Evolutionary conservation across 1,140 invertebrate species (phyloP).

Genomic region (Thaumetopoea pityocampa): DNA sequence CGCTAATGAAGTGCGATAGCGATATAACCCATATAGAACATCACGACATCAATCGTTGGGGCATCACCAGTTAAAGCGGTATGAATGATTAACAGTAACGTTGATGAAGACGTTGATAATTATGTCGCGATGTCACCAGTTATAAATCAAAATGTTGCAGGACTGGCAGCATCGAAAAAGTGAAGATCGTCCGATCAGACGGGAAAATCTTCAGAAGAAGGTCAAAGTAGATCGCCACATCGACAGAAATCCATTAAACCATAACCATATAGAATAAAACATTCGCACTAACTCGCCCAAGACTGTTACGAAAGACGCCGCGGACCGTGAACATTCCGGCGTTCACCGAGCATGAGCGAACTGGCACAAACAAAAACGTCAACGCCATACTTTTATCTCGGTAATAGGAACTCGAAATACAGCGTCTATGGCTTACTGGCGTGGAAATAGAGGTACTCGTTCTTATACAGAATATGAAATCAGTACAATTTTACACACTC

Average conservation of each 20-base stretch:
- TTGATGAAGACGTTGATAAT: no score
- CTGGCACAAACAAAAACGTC: conserved; percentile 51
- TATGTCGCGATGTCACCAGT: no score
- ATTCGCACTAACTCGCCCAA: conserved; percentile 64
- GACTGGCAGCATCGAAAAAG: conserved; percentile 7
- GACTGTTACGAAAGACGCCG: conserved; percentile 66
- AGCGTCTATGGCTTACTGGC: no score
- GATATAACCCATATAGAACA: no score
- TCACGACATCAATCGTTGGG: no score
- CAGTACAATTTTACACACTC: no score
- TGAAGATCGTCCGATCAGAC: conserved; percentile 1
- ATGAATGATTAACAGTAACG: no score
- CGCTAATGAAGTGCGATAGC: no score
- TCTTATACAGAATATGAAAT: no score
- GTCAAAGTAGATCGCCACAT: conserved; percentile 19
- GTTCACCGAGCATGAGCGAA: conserved; percentile 50
- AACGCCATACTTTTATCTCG: conserved; percentile 35
- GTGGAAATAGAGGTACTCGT: no score
- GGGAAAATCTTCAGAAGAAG: conserved; percentile 13
- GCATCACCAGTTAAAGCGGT: no score
- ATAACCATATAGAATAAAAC: conserved; percentile 60
- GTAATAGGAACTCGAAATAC: conserved; percentile 37
- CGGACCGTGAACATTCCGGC: conserved; percentile 70
- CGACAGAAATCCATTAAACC: conserved; percentile 39
- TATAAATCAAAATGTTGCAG: no score